These are phyloP conservation scores for Temnothorax rugatulus DNA, from an alignment of 2,888 invertebrate species.

Conservation along the genomic window DNA sequence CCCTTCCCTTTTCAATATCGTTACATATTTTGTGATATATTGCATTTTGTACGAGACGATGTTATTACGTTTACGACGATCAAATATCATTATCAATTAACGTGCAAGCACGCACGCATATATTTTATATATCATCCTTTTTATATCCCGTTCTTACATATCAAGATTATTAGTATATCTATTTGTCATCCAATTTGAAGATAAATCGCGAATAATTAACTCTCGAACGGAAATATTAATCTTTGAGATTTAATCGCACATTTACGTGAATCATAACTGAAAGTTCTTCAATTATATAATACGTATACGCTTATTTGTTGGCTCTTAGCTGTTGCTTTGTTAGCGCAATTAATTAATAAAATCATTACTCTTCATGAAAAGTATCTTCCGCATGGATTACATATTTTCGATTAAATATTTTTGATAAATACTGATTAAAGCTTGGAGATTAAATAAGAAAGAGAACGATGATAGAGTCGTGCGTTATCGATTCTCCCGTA, in stretches of 20 bases:
- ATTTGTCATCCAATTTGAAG: slow-evolving; percentile 16
- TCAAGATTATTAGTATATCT: not conserved
- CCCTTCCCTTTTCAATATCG: not conserved
- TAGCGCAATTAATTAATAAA: not conserved
- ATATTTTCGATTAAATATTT: not conserved
- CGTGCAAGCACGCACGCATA: too few species aligned
- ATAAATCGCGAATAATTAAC: slow-evolving; percentile 28
- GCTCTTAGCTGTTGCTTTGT: not conserved
- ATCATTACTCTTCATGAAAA: not conserved
- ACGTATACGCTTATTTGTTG: not conserved
- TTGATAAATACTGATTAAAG: not conserved
- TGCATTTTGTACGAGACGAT: not conserved
- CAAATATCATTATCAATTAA: not conserved
- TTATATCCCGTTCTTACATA: not conserved
- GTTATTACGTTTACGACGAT: not conserved
- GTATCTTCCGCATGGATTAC: not conserved
- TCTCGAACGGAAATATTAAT: not conserved
- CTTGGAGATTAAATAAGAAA: not conserved
- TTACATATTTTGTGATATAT: not conserved
- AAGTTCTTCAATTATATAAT: not conserved
- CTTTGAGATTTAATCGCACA: not conserved
- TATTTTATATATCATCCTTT: not conserved
- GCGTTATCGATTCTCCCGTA: not conserved
- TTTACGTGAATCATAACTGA: not conserved
- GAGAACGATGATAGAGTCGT: not conserved